A percentile compares a stretch with the other conserved stretches of the same genome.
Evolutionary conservation across 1,140 invertebrate genomes (phyloP).

Genomic region (Plodia interpunctella): DNA sequence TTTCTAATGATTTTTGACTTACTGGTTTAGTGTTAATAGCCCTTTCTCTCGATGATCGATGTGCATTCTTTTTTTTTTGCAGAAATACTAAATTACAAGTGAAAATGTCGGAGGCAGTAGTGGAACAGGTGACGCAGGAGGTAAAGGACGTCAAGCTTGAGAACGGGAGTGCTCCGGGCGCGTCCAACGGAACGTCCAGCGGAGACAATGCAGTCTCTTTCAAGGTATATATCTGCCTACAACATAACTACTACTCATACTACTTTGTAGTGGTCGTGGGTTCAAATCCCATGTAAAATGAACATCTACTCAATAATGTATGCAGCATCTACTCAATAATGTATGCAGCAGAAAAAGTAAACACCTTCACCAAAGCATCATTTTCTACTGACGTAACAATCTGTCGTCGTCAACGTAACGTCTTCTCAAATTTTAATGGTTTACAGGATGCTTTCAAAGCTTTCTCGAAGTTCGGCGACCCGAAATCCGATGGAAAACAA

Average conservation of each 20-base stretch:
- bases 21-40: no score
- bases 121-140: conserved; percentile 61
- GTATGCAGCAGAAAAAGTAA: conserved; percentile 4
- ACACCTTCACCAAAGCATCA: conserved; percentile 13
- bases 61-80: conserved; percentile 14
- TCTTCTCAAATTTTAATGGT: neutral
- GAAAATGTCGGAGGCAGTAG: conserved; percentile 51
- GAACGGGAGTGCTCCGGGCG: conserved; percentile 52
- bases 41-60: no score
- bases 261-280: no score
- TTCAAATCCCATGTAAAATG: no score
- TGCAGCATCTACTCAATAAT: no score
- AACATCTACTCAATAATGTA: no score
- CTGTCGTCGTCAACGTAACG: no score
- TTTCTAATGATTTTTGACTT: no score
- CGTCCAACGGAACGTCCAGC: conserved; percentile 54
- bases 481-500: conserved; percentile 89
- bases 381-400: no score
- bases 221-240: conserved; percentile 39
- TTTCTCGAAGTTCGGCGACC: conserved; percentile 93
- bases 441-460: conserved; percentile 78
- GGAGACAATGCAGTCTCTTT: conserved; percentile 61
- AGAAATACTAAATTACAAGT: conserved; percentile 17
- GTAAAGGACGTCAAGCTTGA: conserved; percentile 68
- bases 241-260: no score